Percentiles rank a stretch among this genome's conserved stretches.
Evolutionary conservation across 92 coral and sea anemone genomes (phyloP).

Genomic region (Umimayanthus chanpuru): DNA sequence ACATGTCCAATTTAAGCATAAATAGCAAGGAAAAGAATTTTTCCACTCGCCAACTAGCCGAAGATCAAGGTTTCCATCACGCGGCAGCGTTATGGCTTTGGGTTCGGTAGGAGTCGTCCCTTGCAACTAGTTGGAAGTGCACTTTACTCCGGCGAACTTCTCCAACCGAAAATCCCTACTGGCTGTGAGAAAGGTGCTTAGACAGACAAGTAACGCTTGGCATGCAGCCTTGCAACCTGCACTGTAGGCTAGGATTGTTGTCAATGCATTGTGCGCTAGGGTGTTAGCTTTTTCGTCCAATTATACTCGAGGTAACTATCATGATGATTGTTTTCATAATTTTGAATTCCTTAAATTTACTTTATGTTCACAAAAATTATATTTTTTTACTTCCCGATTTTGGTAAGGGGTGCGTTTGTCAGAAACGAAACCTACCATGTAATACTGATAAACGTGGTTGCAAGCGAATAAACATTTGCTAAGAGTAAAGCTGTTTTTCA

Average conservation of each 20-base stretch:
- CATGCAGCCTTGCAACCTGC: conserved; percentile 6
- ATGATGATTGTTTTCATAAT: too few species aligned
- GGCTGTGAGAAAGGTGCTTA: conserved; percentile 8
- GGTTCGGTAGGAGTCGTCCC: conserved; percentile 35
- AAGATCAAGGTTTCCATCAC: background rate
- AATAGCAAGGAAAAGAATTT: background rate
- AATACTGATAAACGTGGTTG: too few species aligned
- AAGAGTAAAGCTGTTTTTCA: too few species aligned
- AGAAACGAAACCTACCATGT: too few species aligned
- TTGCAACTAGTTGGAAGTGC: conserved; percentile 2
- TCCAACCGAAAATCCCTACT: conserved; percentile 13
- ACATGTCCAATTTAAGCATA: conserved; percentile 15
- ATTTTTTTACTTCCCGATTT: too few species aligned
- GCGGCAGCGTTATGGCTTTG: conserved; percentile 34
- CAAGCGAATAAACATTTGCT: too few species aligned
- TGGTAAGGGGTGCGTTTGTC: too few species aligned
- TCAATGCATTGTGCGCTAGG: background rate
- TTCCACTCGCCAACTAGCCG: conserved; percentile 18
- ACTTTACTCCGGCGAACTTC: background rate
- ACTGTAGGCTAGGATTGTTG: conserved; percentile 6
- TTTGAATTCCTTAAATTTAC: too few species aligned
- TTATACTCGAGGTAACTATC: too few species aligned
- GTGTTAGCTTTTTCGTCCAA: background rate
- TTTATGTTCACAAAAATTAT: too few species aligned
- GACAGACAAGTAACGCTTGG: conserved; percentile 6